These are phyloP conservation scores for Vanessa cardui DNA, from an alignment of 2,888 invertebrate species.

Conservation along the genomic window DNA sequence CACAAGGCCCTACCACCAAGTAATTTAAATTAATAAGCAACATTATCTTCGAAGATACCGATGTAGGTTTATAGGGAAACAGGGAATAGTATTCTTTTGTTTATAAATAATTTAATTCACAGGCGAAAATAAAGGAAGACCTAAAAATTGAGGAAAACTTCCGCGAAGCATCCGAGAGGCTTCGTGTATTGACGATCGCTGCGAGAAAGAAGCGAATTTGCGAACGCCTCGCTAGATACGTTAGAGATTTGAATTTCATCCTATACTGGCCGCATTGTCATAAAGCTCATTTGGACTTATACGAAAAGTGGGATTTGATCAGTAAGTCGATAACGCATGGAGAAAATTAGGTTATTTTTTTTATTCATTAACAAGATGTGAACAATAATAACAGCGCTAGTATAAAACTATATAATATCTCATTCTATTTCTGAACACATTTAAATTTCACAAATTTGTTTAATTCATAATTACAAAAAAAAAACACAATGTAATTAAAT, in stretches of 20 bases:
- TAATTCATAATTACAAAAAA: too few relatives aligned
- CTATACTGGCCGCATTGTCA: constrained; percentile 76
- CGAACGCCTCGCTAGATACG: constrained; percentile 52
- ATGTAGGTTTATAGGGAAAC: neutral
- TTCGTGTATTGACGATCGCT: constrained; percentile 62
- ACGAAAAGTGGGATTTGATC: constrained; percentile 72
- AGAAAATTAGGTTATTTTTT: too few relatives aligned
- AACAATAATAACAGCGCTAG: too few relatives aligned
- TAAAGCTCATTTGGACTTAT: constrained; percentile 70
- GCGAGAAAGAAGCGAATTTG: constrained; percentile 70
- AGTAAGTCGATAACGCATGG: constrained; percentile 50
- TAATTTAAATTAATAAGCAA: too few relatives aligned
- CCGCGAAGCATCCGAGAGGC: constrained; percentile 54
- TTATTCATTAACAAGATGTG: too few relatives aligned
- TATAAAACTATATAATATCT: too few relatives aligned
- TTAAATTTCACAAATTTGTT: too few relatives aligned
- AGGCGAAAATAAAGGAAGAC: constrained; percentile 60
- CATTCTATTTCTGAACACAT: too few relatives aligned
- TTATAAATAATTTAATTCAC: neutral
- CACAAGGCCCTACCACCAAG: too few relatives aligned
- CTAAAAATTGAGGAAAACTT: constrained; percentile 55
- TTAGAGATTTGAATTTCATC: constrained; percentile 62
- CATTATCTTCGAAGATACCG: neutral
- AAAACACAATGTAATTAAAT: too few relatives aligned
- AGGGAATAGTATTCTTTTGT: too few relatives aligned